Conservation (phyloP, 2,888 invertebrate genomes). For the Nowickia ferox region DNA sequence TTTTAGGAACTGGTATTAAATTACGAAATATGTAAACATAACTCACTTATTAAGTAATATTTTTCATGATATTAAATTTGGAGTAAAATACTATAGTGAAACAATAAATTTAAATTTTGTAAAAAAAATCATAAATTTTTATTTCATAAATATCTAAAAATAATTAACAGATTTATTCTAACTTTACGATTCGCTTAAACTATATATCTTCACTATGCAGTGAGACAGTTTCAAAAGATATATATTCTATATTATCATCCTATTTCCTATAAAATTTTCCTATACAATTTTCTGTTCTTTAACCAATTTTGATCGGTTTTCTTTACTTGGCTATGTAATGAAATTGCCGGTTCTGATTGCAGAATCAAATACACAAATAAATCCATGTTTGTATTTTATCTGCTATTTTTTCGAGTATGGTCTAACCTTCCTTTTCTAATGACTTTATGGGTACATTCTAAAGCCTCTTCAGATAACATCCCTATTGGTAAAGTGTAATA, state of each 20-base stretch:
- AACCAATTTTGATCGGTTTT: background rate
- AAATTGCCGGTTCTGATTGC: slow-evolving; percentile 1
- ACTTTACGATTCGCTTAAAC: slow-evolving; percentile 4
- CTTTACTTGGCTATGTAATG: background rate
- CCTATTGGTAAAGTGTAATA: too few species aligned
- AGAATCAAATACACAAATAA: background rate
- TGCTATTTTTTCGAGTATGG: background rate
- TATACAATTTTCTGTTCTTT: background rate
- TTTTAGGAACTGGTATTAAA: too few species aligned
- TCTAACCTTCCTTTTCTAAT: background rate
- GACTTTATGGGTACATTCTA: background rate
- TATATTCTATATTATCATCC: background rate
- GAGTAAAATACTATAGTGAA: slow-evolving; percentile 3
- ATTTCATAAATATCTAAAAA: slow-evolving; percentile 10
- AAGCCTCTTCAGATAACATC: too few species aligned
- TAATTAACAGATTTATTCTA: slow-evolving; percentile 6
- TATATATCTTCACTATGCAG: slow-evolving; percentile 1
- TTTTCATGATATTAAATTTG: too few species aligned
- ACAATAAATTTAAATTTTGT: slow-evolving; percentile 2
- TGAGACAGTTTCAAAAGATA: background rate
- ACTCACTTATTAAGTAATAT: too few species aligned
- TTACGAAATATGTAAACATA: too few species aligned
- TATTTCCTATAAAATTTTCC: background rate
- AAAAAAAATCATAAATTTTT: slow-evolving; percentile 13
- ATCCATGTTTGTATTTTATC: too few species aligned